Conservation (phyloP, 1,140 invertebrate species). For the Holotrichia oblita region DNA sequence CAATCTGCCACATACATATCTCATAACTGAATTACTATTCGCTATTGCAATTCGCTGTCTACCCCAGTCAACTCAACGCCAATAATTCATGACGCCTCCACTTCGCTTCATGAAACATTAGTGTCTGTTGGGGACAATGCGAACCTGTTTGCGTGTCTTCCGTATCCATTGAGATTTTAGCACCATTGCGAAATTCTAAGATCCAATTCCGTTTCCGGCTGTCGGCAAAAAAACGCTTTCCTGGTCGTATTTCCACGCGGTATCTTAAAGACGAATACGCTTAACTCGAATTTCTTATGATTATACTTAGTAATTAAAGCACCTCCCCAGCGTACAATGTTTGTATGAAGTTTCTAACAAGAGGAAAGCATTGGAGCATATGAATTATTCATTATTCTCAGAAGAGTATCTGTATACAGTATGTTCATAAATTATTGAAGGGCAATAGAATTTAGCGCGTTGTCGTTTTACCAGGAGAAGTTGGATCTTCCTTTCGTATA, state of each 20-base stretch:
- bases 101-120: conserved; percentile 45
- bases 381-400: conserved; percentile 3
- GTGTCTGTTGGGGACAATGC: conserved; percentile 42
- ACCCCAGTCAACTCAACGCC: conserved; percentile 43
- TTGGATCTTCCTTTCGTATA: too few relatives aligned
- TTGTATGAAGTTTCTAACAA: not conserved
- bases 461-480: too few relatives aligned
- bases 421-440: too few relatives aligned
- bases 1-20: conserved; percentile 45
- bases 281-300: conserved; percentile 1
- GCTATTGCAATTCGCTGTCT: conserved; percentile 44
- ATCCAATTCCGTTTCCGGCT: conserved; percentile 11
- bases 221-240: not conserved
- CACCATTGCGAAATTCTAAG: conserved; percentile 15
- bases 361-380: not conserved
- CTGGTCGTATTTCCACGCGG: not conserved
- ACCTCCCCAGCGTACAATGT: not conserved
- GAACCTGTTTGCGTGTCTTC: conserved; percentile 43
- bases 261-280: not conserved
- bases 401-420: not conserved
- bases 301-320: conserved; percentile 14
- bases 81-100: conserved; percentile 46
- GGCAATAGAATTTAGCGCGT: too few relatives aligned
- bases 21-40: conserved; percentile 46
- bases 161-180: conserved; percentile 24